Conservation (phyloP, 2,888 invertebrate genomes). For the Brachyptera risi region DNA sequence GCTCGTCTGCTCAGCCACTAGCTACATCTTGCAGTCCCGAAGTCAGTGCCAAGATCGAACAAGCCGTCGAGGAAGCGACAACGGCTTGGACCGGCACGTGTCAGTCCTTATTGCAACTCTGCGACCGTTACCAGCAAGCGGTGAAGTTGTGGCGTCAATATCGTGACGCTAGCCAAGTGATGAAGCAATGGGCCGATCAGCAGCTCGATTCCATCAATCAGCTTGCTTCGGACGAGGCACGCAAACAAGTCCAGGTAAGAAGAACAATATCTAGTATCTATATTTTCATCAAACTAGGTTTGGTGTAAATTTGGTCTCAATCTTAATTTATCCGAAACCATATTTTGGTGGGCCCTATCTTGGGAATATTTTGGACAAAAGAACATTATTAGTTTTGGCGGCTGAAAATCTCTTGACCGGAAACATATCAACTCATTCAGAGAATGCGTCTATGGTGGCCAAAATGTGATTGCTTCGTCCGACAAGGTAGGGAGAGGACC, state of each 20-base stretch:
- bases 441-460: too few species aligned
- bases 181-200: conserved; percentile 70
- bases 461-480: too few species aligned
- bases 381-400: too few species aligned
- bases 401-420: too few species aligned
- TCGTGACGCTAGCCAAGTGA: conserved; percentile 70
- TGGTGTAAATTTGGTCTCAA: too few species aligned
- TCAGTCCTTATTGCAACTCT: conserved; percentile 68
- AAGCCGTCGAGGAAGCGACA: conserved; percentile 73
- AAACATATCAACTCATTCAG: too few species aligned
- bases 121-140: conserved; percentile 74
- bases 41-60: conserved; percentile 67
- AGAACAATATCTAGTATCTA: too few species aligned
- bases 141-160: conserved; percentile 78
- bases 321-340: too few species aligned
- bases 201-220: conserved; percentile 55
- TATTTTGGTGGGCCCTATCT: too few species aligned
- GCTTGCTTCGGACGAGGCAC: conserved; percentile 66
- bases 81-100: conserved; percentile 78
- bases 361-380: too few species aligned
- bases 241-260: conserved; percentile 68
- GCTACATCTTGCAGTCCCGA: conserved; percentile 64
- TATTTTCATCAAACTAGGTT: too few species aligned
- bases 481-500: too few species aligned
- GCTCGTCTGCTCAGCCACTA: conserved; percentile 66